Evolutionary conservation across 2,888 invertebrate genomes (phyloP).

Genomic region (Halocaridina rubra): DNA sequence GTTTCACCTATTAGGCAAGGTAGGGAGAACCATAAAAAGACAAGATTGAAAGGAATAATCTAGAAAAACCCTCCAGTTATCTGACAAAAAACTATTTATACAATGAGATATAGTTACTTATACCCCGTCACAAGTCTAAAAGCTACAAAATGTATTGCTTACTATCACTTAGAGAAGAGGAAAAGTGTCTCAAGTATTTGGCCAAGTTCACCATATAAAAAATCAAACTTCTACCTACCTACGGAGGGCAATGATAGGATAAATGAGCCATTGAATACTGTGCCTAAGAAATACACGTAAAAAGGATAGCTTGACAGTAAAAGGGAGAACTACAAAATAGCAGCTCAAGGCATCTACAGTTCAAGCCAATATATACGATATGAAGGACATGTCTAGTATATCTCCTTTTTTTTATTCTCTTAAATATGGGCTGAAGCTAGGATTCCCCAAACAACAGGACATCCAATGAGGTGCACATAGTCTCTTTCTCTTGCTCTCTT

Average conservation of each 20-base stretch:
- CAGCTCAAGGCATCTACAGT: constrained; percentile 59
- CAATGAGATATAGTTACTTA: constrained; percentile 25
- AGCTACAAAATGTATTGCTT: constrained; percentile 57
- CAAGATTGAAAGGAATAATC: constrained; percentile 48
- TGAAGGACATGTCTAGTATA: constrained; percentile 43
- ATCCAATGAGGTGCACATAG: constrained; percentile 42
- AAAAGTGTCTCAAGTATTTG: constrained; percentile 45
- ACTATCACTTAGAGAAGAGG: constrained; percentile 52
- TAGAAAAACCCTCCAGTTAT: constrained; percentile 48
- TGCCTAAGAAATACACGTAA: constrained; percentile 51
- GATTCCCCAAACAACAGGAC: constrained; percentile 38
- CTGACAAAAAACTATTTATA: constrained; percentile 49
- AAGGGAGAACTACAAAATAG: constrained; percentile 44
- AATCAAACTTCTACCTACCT: constrained; percentile 25
- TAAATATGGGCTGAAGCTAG: constrained; percentile 43
- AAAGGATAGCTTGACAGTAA: constrained; percentile 55
- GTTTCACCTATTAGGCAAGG: constrained; percentile 47
- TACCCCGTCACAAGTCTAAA: constrained; percentile 53
- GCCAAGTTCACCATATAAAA: constrained; percentile 37
- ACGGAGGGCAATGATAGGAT: constrained; percentile 45
- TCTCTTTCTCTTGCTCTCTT: no score
- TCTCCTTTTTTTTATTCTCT: no score
- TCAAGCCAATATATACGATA: constrained; percentile 51
- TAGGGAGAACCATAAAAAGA: constrained; percentile 47
- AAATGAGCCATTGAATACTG: constrained; percentile 54